phyloP scores from a whole-genome alignment of 1,140 invertebrate genomes.

The Drosophila kikkawai region DNA sequence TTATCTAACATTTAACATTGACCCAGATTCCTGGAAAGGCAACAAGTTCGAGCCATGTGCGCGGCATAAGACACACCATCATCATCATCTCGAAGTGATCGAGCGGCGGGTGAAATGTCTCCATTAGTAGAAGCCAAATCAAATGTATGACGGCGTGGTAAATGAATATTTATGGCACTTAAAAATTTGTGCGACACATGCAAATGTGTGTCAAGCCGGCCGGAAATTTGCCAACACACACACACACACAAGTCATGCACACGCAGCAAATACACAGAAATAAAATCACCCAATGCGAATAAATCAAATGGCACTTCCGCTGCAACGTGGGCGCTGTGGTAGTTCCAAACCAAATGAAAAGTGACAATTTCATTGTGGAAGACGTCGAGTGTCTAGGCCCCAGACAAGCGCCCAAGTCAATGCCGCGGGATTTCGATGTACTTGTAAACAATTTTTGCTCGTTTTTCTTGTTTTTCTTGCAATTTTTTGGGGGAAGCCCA shows the following conservation, averaged over 20 bases:
- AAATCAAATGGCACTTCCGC: conserved; percentile 77
- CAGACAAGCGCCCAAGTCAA: conserved; percentile 39
- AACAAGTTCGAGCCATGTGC: conserved; percentile 36
- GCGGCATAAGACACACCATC: conserved; percentile 19
- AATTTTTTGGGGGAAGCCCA: conserved; percentile 57
- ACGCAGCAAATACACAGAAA: conserved; percentile 34
- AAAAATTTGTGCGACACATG: conserved; percentile 55
- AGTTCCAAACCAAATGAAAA: conserved; percentile 51
- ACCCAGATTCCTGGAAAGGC: conserved; percentile 72
- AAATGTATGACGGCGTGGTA: conserved; percentile 18
- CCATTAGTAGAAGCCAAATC: conserved; percentile 60
- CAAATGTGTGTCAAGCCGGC: conserved; percentile 71
- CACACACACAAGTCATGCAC: conserved; percentile 21
- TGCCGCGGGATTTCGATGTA: conserved; percentile 50
- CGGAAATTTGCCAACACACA: conserved; percentile 73
- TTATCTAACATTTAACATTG: conserved; percentile 55
- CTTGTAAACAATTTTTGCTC: conserved; percentile 57
- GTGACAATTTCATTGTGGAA: conserved; percentile 78
- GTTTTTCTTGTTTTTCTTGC: conserved; percentile 36
- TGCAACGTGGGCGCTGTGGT: conserved; percentile 57
- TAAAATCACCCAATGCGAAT: conserved; percentile 64
- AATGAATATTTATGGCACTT: conserved; percentile 57
- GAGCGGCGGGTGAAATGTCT: conserved; percentile 39
- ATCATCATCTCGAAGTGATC: conserved; percentile 17
- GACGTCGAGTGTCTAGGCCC: conserved; percentile 39